Evolutionary conservation across 2,797 vertebrate species (phyloP).

Genomic region (Fringilla coelebs): DNA sequence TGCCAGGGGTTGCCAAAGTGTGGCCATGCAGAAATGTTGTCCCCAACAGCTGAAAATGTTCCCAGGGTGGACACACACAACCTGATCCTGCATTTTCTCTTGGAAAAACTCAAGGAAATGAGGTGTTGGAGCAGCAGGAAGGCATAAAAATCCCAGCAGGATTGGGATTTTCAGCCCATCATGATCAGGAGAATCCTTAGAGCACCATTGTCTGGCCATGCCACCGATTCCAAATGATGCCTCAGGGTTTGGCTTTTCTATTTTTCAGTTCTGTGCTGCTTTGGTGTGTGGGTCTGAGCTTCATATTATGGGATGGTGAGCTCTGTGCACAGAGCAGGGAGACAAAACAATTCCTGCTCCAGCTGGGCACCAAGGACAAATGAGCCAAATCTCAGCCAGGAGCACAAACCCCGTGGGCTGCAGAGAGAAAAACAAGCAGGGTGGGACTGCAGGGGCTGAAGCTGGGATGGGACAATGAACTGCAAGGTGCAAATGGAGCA

Average conservation of each 20-base stretch:
- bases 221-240: background rate
- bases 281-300: background rate
- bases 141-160: background rate
- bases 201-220: background rate
- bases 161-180: background rate
- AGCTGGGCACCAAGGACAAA: background rate
- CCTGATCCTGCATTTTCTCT: background rate
- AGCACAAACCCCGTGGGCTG: too few species aligned
- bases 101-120: background rate
- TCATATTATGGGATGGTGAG: background rate
- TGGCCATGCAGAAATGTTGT: background rate
- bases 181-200: background rate
- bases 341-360: background rate
- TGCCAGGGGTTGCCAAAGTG: background rate
- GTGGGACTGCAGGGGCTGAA: too few species aligned
- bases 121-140: rapidly evolving
- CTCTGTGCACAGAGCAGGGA: background rate
- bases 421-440: too few species aligned
- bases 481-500: too few species aligned
- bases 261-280: background rate
- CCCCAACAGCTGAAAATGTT: background rate
- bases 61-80: background rate
- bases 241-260: background rate
- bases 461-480: too few species aligned
- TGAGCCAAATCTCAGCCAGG: too few species aligned